phyloP scores from a whole-genome alignment of 1,140 invertebrate genomes.

The Sinella curviseta region DNA sequence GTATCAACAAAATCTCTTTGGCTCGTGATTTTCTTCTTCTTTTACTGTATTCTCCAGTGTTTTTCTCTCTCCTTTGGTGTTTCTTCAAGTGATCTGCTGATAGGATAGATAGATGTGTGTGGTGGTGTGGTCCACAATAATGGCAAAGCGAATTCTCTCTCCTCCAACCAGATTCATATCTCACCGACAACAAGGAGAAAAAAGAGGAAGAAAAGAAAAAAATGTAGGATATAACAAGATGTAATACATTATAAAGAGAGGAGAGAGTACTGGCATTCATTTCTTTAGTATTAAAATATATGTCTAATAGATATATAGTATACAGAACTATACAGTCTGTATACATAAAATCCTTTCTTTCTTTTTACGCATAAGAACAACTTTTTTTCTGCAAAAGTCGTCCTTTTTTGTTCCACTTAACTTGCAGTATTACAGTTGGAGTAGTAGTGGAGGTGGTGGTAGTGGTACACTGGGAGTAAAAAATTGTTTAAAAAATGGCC shows the following conservation, averaged over 20 bases:
- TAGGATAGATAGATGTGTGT: neutral
- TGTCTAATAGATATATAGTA: no score
- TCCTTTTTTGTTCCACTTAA: neutral
- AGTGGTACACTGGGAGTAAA: neutral
- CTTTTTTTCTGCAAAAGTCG: constrained; percentile 3
- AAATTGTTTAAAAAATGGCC: constrained; percentile 25
- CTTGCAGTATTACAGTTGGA: no score
- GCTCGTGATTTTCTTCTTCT: neutral
- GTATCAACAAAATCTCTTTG: neutral
- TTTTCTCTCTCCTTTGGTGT: neutral
- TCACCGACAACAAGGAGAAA: neutral
- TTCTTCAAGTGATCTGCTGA: neutral
- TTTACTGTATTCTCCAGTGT: no score
- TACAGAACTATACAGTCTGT: no score
- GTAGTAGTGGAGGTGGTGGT: no score
- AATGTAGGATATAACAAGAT: neutral
- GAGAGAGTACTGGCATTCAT: no score
- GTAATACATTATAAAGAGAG: no score
- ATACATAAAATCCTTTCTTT: no score
- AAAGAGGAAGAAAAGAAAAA: neutral
- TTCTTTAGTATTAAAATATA: no score
- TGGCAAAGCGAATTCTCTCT: neutral
- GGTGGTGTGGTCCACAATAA: neutral
- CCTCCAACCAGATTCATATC: neutral
- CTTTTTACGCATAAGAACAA: no score